phyloP scores from a whole-genome alignment of 2,888 invertebrate species.

The Nomada ruficornis region DNA sequence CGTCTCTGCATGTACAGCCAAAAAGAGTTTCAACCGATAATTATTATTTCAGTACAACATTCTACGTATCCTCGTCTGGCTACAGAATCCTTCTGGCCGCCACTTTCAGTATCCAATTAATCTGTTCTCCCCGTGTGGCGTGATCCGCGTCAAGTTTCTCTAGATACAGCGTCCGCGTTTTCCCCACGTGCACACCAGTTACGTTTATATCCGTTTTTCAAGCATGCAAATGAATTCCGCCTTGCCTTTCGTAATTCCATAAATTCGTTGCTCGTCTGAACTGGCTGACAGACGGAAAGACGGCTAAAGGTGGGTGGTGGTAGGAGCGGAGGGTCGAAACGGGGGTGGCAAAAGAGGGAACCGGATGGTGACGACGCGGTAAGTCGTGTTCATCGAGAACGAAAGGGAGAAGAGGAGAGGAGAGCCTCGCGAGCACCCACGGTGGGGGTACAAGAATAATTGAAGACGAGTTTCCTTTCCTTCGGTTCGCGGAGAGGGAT shows the following conservation, averaged over 20 bases:
- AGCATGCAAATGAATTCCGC: conserved; percentile 79
- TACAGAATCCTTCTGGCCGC: neutral
- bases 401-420: conserved; percentile 44
- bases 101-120: conserved; percentile 32
- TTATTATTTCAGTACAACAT: neutral
- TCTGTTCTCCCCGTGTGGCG: conserved; percentile 41
- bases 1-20: no score
- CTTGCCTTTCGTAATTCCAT: conserved; percentile 76
- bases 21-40: no score
- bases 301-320: conserved; percentile 56
- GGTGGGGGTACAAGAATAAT: conserved; percentile 79
- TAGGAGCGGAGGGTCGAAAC: conserved; percentile 5
- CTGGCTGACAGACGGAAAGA: conserved; percentile 77
- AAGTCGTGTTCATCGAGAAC: conserved; percentile 70
- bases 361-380: conserved; percentile 75
- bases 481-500: conserved; percentile 74
- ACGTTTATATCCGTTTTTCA: conserved; percentile 70
- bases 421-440: conserved; percentile 24
- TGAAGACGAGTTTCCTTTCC: conserved; percentile 82
- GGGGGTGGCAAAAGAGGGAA: conserved; percentile 62
- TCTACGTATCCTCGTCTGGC: neutral
- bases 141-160: conserved; percentile 66
- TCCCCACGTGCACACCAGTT: conserved; percentile 14
- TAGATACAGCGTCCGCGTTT: neutral
- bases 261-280: conserved; percentile 78